phyloP scores from a whole-genome alignment of 92 coral and sea anemone genomes.

The Phymanthus crucifer region DNA sequence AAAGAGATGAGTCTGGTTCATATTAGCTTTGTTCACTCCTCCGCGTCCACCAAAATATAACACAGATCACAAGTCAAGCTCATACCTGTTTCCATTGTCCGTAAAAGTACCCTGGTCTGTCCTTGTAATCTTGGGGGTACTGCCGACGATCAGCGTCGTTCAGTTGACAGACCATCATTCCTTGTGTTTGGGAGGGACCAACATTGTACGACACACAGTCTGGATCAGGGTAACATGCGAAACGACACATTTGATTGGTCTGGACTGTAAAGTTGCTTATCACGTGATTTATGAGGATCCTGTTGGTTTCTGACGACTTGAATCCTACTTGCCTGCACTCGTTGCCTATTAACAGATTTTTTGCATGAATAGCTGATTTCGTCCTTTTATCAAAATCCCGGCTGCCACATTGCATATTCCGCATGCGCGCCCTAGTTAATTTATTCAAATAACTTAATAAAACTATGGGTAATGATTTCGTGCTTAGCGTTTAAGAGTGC shows the following conservation, averaged over 20 bases:
- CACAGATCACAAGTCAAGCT: too few relatives aligned
- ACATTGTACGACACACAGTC: slow-evolving; percentile 31
- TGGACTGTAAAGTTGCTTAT: slow-evolving; percentile 13
- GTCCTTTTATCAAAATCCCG: too few relatives aligned
- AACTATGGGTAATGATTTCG: too few relatives aligned
- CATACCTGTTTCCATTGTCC: slow-evolving; percentile 2
- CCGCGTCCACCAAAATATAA: too few relatives aligned
- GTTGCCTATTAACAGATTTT: neutral
- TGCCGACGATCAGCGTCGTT: slow-evolving; percentile 39
- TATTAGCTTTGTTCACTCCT: too few relatives aligned
- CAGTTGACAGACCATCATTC: slow-evolving; percentile 28
- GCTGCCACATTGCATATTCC: too few relatives aligned
- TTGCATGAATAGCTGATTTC: too few relatives aligned
- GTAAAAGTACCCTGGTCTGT: slow-evolving; percentile 21
- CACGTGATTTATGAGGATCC: slow-evolving; percentile 21
- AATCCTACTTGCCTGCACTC: neutral
- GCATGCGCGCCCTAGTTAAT: too few relatives aligned
- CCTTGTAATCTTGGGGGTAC: slow-evolving; percentile 22
- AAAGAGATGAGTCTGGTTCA: too few relatives aligned
- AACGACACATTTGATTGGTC: neutral
- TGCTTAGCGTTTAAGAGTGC: too few relatives aligned
- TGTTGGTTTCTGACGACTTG: neutral
- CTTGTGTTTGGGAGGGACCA: slow-evolving; percentile 17
- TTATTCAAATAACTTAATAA: too few relatives aligned
- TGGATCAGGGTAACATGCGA: slow-evolving; percentile 12